Base-by-base conservation (phyloP, 2,113 vertebrate species). In the Cavia aperea region DNA sequence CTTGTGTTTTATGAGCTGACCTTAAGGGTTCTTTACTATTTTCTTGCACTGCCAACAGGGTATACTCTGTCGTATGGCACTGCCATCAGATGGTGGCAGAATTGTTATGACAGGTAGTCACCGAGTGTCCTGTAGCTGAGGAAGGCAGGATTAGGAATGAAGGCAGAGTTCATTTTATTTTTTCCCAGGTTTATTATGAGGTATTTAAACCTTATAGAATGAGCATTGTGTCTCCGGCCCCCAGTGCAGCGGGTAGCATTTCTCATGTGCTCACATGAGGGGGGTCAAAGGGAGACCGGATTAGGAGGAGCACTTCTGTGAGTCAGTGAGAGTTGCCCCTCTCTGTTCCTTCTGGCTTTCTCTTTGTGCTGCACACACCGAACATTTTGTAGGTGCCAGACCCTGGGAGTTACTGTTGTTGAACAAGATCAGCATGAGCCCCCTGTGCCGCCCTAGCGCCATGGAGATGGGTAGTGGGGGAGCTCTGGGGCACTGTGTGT, bases 101-200 rank as follows among this genome's bases (percentile, higher is more conserved):
- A 58, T 82, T 33, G 68, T 81, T 78, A 82, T 73, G 79, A 16
- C 24, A 58, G 12, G 3, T 73, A 81, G 39, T 77, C 65, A 39
- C 13, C 94, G 49, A 78, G 31, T 56, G 21, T 60, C n/a, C n/a
- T 81, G 2, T 89, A 31, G 66, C 65, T 75, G 66, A 60, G 72
- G 56, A 83, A 86, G 66, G 4, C 56, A 92, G 46, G 4, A 58
- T 81, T 92, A 65, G 83, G 29, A 82, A 49, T 93, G 66, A 72
- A 84, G 29, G 18, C 31, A 92, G 78, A 85, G 68, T 18, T 94
- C 29, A 75, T 68, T 84, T 79, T 86, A 51, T 18, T 94, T 93
- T 60, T 60, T 72, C 12, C 23, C 46, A 86, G 18, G 33, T 62
- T 93, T 82, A 62, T 49, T 83, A 63, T 75, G 68, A 78, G 85